Conservation (phyloP, 2,113 vertebrate genomes). For the Tachysurus vachellii region DNA sequence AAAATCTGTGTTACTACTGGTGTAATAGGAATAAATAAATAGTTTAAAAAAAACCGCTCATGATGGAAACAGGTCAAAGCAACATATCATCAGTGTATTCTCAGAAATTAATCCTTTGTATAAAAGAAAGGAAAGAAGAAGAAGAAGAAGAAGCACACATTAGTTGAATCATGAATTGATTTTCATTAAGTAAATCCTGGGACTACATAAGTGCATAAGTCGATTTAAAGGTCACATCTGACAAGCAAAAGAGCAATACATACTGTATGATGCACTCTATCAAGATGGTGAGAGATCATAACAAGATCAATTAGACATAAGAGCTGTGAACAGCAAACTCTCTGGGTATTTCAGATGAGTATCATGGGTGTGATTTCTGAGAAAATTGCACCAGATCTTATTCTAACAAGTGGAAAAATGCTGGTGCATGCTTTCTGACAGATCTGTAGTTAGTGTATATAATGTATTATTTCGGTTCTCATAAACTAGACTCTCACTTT, state of each 20-base stretch:
- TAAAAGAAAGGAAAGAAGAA: neutral
- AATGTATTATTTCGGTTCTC: neutral
- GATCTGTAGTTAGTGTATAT: neutral
- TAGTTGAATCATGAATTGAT: neutral
- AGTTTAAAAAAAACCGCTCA: neutral
- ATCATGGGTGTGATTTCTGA: neutral
- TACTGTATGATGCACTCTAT: neutral
- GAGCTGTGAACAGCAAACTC: neutral
- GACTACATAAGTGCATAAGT: constrained; percentile 13
- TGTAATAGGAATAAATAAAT: neutral
- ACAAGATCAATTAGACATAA: neutral
- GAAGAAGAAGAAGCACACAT: neutral
- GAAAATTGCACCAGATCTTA: neutral
- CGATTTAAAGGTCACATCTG: neutral
- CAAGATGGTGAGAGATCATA: neutral
- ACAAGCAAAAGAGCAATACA: neutral
- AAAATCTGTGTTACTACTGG: too few species aligned
- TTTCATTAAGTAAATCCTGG: neutral
- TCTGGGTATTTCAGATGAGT: neutral
- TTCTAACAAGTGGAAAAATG: neutral
- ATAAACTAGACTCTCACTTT: neutral
- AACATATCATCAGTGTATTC: neutral
- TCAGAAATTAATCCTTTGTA: neutral
- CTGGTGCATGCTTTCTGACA: neutral
- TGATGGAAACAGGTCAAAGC: neutral